Base-by-base conservation (phyloP, 2,888 invertebrate genomes). In the Platycheirus rosarum region DNA sequence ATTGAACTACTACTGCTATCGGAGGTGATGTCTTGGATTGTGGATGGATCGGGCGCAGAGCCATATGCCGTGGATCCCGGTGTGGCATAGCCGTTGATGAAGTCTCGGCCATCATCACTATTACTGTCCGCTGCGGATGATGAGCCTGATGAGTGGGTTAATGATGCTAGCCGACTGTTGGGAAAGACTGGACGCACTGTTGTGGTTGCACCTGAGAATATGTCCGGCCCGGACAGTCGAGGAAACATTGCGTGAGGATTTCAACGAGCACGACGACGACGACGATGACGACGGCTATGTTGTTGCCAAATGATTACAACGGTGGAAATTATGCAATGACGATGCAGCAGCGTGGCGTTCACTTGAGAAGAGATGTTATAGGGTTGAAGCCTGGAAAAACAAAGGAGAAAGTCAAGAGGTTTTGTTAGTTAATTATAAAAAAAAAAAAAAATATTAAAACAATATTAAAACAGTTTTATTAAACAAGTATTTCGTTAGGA, bases 141-240 rank as follows among this genome's bases (percentile, higher is more conserved):
- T 53, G 86, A 79, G 69, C 84, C 78, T 78, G 85, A 69, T 85
- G 85, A 66, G 85, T 85, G 77, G 69, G 85, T 85, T 84, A 85
- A 84, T 65, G 86, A 84, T 60, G 77, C 75, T 71, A 89, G 87
- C 40, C 89, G 87, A 51, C 90, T 90, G 75, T 89, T 89, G 84
- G 89, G 89, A 85, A 89, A 89, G 57, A 86, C 89, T 73, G 89
- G 87, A 80, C 90, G 88, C 85, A 89, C 84, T 70, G 89, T 89
- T 44, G 89, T 89, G 48, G 89, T 86, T 85, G 87, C 87, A 86
- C 82, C 84, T 85, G 87, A 86, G 87, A 89, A 89, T 79, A 87
- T 86, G 84, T 86, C 88, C 87, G 87, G 86, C 85, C 87, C 88
- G 86, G 89, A 87, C 87, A 87, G 86, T 85, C 89, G 87, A 85